These are phyloP conservation scores for Napeogenes sylphis DNA, from an alignment of 2,888 invertebrate species.

Conservation along the genomic window DNA sequence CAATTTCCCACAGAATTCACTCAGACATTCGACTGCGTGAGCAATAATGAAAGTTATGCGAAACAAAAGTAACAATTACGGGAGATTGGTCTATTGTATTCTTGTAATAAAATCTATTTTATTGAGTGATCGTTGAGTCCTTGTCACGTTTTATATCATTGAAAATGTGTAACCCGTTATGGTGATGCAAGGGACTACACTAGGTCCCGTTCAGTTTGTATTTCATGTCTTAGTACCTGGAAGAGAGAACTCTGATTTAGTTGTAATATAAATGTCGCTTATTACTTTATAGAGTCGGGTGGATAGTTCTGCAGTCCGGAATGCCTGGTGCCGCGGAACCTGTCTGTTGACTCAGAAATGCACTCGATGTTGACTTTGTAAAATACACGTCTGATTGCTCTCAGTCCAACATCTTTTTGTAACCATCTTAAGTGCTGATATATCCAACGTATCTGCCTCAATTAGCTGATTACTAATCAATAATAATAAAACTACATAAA, in stretches of 20 bases:
- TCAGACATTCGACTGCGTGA: slow-evolving; percentile 51
- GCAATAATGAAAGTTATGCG: slow-evolving; percentile 52
- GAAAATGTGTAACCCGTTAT: slow-evolving; percentile 50
- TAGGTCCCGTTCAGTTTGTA: slow-evolving; percentile 38
- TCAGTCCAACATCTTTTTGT: slow-evolving; percentile 24
- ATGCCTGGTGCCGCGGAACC: slow-evolving; percentile 68
- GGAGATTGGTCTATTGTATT: slow-evolving; percentile 67
- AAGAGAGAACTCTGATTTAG: slow-evolving; percentile 48
- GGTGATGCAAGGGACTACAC: slow-evolving; percentile 52
- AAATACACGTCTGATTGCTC: slow-evolving; percentile 59
- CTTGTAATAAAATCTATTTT: slow-evolving; percentile 70
- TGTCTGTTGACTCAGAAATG: slow-evolving; percentile 56
- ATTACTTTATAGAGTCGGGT: slow-evolving; percentile 36
- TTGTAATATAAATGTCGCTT: slow-evolving; percentile 37
- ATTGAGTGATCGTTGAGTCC: slow-evolving; percentile 62
- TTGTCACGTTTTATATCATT: slow-evolving; percentile 69
- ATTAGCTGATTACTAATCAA: slow-evolving; percentile 14
- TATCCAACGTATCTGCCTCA: slow-evolving; percentile 21
- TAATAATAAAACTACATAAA: no score
- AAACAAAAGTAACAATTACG: slow-evolving; percentile 49
- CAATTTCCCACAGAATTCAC: slow-evolving; percentile 46
- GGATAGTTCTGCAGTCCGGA: slow-evolving; percentile 46
- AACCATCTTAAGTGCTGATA: slow-evolving; percentile 16
- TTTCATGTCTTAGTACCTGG: slow-evolving; percentile 51
- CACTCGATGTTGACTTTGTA: slow-evolving; percentile 59